These are phyloP conservation scores for Lathamus discolor DNA, from an alignment of 2,113 vertebrate genomes.

Conservation along the genomic window DNA sequence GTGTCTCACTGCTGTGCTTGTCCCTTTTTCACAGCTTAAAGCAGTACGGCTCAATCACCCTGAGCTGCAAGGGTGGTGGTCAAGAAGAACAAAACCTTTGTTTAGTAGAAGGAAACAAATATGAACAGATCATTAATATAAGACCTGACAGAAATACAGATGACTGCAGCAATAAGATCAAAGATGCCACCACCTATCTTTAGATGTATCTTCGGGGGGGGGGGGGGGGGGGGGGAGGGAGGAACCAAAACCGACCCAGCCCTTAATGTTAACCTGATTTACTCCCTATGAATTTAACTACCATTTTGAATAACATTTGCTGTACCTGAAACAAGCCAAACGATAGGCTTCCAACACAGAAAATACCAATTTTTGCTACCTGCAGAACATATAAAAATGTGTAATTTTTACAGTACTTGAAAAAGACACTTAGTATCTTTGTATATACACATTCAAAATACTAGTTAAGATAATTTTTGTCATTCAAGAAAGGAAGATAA, in stretches of 20 bases:
- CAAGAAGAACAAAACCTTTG: rapidly evolving
- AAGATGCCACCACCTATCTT: not conserved
- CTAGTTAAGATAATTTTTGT: not conserved
- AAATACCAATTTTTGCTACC: not conserved
- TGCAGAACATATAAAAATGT: not conserved
- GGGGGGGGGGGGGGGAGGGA: not conserved
- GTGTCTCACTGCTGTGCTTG: rapidly evolving
- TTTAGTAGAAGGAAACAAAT: not conserved
- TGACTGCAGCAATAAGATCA: not conserved
- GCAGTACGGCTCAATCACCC: rapidly evolving
- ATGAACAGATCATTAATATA: not conserved
- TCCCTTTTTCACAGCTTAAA: not conserved
- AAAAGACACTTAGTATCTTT: not conserved
- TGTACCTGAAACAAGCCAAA: not conserved
- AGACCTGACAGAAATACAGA: not conserved
- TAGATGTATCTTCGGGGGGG: not conserved
- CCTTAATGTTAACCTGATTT: not conserved
- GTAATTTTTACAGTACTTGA: not conserved
- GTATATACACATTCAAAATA: not conserved
- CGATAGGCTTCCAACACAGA: not conserved
- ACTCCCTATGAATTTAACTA: not conserved
- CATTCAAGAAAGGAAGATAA: conserved; percentile 63
- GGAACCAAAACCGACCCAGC: not conserved
- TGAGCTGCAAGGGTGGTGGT: rapidly evolving
- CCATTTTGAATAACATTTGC: not conserved